Evolutionary conservation across 2,797 vertebrate species (phyloP).

Genomic region (Harpagifer antarcticus): DNA sequence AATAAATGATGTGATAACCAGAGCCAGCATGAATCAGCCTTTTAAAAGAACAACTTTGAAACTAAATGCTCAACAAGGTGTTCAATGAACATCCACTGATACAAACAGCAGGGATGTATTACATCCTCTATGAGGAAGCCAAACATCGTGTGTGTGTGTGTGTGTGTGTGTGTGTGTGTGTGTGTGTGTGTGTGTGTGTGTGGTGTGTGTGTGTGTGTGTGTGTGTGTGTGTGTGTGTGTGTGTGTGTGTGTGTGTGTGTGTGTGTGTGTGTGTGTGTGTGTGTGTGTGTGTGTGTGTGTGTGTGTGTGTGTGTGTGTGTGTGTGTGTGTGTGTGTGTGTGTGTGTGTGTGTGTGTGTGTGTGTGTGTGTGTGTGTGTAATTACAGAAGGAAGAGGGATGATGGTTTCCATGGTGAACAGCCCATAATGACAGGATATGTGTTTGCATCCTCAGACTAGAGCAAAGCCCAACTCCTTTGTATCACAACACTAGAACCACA

Average conservation of each 20-base stretch:
- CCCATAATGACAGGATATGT: slow-evolving; percentile 71
- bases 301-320: too few species aligned
- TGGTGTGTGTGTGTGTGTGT: slow-evolving; percentile 48
- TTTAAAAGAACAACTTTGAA: background rate
- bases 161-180: too few species aligned
- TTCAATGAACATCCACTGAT: background rate
- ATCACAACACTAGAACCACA: slow-evolving; percentile 46
- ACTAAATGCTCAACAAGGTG: background rate
- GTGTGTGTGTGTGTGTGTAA: slow-evolving; percentile 25
- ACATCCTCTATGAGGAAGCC: background rate
- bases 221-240: too few species aligned
- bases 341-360: slow-evolving; percentile 12
- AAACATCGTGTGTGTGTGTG: slow-evolving; percentile 16
- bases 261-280: too few species aligned
- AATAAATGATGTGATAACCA: background rate
- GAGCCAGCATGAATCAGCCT: background rate
- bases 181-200: slow-evolving; percentile 9
- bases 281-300: too few species aligned
- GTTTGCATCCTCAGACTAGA: slow-evolving; percentile 47
- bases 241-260: too few species aligned
- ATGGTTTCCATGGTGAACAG: slow-evolving; percentile 67
- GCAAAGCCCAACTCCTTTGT: slow-evolving; percentile 27
- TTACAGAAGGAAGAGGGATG: slow-evolving; percentile 65
- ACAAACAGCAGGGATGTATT: background rate
- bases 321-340: background rate